Base-by-base conservation (phyloP, 2,797 vertebrate genomes). In the Sebastes variabilis region DNA sequence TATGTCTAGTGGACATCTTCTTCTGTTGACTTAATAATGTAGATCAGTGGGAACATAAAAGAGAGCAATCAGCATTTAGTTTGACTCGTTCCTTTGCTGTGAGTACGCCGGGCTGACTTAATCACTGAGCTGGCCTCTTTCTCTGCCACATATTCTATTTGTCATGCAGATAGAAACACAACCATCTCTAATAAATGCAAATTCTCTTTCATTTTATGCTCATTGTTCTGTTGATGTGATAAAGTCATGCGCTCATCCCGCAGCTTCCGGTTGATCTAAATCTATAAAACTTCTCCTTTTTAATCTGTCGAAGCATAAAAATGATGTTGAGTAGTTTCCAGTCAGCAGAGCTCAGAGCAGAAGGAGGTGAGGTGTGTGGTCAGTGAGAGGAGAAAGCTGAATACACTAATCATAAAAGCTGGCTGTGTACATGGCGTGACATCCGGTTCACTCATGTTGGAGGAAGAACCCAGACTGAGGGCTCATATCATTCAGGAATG, bases 1-100 rank as follows among this genome's bases (percentile, higher is more conserved):
- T 86, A 73, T 69, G 82, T 87, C 84, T 81, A n/a, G 72, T 88
- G 87, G 85, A 89, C 86, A 80, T 88, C 81, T 74, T 62, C 62
- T 80, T 89, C 75, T 87, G 71, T 71, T 83, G 77, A 88, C 81
- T 79, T 79, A 82, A 80, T 83, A 68, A 88, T 84, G 68, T n/a
- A 79, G 83, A 90, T 85, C 30, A 32, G 89, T 82, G 69, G 56
- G 59, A 83, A 56, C 69, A 81, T 89, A 66, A 88, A 90, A 86
- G 71, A 79, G 55, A 75, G 66, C 70, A 65, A 87, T 84, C 74
- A 81, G 59, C 69, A 32, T 80, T 61, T 67, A 29, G 73, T 65
- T 70, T 30, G 61, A 20, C 65, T 78, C 22, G 13, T 81, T 86
- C 58, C 25, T 76, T 36, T 49, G 9, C 65, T 79, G 62, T 14